phyloP scores from a whole-genome alignment of 2,888 invertebrate species.

The Anaspis maculata region DNA sequence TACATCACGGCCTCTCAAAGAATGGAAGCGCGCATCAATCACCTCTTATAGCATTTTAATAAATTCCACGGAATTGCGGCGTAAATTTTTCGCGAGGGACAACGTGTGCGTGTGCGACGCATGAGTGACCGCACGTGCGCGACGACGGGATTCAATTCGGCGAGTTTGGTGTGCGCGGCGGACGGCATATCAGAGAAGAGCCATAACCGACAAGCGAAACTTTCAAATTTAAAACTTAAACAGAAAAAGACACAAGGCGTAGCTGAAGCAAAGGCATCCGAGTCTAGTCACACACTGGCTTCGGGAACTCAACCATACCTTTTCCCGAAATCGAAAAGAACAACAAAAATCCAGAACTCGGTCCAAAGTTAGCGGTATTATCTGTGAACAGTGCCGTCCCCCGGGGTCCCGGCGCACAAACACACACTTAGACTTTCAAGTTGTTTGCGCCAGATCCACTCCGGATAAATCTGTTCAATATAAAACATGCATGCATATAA shows the following conservation, averaged over 20 bases:
- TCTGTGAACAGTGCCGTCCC: conserved; percentile 32
- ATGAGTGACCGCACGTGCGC: neutral
- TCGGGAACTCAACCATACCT: conserved; percentile 31
- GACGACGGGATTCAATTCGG: conserved; percentile 6
- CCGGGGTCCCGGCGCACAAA: conserved; percentile 25
- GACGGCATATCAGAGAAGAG: too few species aligned
- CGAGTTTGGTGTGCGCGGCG: conserved; percentile 2
- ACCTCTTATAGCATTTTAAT: too few species aligned
- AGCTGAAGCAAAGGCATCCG: conserved; percentile 20
- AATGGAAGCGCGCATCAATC: too few species aligned
- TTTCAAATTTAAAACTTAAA: conserved; percentile 18
- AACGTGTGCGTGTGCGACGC: too few species aligned
- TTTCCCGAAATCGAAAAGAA: conserved; percentile 35
- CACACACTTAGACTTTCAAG: conserved; percentile 29
- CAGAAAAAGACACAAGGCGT: conserved; percentile 19
- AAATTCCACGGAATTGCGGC: too few species aligned
- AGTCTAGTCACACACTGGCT: conserved; percentile 33
- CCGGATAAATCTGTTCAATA: conserved; percentile 24
- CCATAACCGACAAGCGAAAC: conserved; percentile 6
- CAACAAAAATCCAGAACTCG: conserved; percentile 35
- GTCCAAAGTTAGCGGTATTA: conserved; percentile 33
- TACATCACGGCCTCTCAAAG: too few species aligned
- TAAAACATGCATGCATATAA: conserved; percentile 22
- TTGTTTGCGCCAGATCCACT: conserved; percentile 26
- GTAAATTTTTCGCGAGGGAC: too few species aligned